Percentiles rank a stretch among this genome's conserved stretches.
These are phyloP conservation scores for Hirudo medicinalis DNA, from an alignment of 1,140 invertebrate genomes.

Conservation along the genomic window DNA sequence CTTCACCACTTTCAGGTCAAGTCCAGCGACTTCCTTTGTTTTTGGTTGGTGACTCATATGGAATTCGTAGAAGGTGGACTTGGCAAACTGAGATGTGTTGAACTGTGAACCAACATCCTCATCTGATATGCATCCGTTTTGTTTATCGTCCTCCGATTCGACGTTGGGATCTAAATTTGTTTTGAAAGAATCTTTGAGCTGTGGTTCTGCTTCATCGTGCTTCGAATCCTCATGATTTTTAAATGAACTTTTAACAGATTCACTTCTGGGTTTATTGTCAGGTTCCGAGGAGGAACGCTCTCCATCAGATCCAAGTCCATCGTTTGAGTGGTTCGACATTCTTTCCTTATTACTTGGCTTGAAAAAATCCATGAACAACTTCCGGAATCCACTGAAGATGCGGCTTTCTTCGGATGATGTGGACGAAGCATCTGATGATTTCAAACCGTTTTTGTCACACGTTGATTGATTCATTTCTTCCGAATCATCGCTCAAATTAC, in stretches of 20 bases:
- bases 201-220: too few relatives aligned
- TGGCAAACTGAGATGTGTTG: not conserved
- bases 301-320: not conserved
- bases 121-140: not conserved
- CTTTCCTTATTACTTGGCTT: not conserved
- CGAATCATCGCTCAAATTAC: not conserved
- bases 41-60: not conserved
- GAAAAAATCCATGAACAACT: constrained; percentile 9
- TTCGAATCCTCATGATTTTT: too few relatives aligned
- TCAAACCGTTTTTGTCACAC: too few relatives aligned
- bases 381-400: not conserved
- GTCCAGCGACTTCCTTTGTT: not conserved
- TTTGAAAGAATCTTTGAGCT: not conserved
- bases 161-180: not conserved
- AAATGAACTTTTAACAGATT: too few relatives aligned
- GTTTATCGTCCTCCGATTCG: not conserved
- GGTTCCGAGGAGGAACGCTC: too few relatives aligned
- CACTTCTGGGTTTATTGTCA: too few relatives aligned
- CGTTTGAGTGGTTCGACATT: not conserved
- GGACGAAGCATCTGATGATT: too few relatives aligned
- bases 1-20: not conserved
- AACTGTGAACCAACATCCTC: not conserved
- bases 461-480: not conserved
- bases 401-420: not conserved
- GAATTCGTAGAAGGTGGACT: constrained; percentile 10